Evolutionary conservation across 1,140 invertebrate genomes (phyloP).

Genomic region (Drosophila sproati): DNA sequence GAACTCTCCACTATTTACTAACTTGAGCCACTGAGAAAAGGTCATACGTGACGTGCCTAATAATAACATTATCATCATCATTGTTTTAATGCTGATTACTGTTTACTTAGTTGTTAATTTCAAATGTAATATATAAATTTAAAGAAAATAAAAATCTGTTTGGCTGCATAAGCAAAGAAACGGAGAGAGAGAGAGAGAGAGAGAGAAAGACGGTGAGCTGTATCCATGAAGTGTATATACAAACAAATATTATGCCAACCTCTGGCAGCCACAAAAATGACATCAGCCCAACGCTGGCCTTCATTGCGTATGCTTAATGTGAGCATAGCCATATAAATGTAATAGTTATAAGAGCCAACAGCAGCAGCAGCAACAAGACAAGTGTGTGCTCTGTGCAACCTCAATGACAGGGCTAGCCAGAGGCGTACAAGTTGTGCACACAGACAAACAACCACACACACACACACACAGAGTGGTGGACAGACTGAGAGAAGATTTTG

Average conservation of each 20-base stretch:
- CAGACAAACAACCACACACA: slow-evolving; percentile 7
- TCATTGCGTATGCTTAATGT: slow-evolving; percentile 74
- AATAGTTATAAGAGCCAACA: slow-evolving; percentile 64
- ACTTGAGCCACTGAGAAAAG: slow-evolving; percentile 44
- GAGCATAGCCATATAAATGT: slow-evolving; percentile 75
- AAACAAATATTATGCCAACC: slow-evolving; percentile 69
- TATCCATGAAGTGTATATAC: slow-evolving; percentile 58
- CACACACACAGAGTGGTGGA: background rate
- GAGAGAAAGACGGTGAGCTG: background rate
- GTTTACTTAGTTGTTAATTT: slow-evolving; percentile 47
- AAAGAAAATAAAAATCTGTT: slow-evolving; percentile 77
- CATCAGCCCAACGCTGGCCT: slow-evolving; percentile 51
- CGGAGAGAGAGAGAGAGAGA: no score
- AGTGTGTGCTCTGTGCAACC: slow-evolving; percentile 63
- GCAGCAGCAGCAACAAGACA: slow-evolving; percentile 10
- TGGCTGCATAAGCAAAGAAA: slow-evolving; percentile 60
- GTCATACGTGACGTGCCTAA: slow-evolving; percentile 56
- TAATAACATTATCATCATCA: slow-evolving; percentile 15
- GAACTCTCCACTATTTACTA: slow-evolving; percentile 59
- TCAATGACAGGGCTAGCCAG: slow-evolving; percentile 59
- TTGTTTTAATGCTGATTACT: slow-evolving; percentile 17
- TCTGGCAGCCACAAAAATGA: slow-evolving; percentile 43
- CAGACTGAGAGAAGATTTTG: slow-evolving; percentile 5
- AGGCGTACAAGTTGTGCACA: slow-evolving; percentile 46
- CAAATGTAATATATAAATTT: slow-evolving; percentile 62